phyloP scores from a whole-genome alignment of 2,113 vertebrate genomes.

The Phocoena phocoena region DNA sequence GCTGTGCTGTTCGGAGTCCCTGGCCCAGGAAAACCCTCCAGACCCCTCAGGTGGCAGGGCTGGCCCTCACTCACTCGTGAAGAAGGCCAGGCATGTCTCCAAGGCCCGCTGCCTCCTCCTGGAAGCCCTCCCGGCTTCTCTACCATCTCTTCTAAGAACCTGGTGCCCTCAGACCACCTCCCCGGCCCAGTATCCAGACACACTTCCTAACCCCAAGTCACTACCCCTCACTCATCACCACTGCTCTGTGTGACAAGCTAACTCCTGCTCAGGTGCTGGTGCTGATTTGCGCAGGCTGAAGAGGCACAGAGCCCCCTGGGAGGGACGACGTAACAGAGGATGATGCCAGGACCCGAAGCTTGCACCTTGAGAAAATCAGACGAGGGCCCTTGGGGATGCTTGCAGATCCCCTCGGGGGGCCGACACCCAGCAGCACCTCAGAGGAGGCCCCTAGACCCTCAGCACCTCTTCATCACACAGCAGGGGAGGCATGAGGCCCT shows the following conservation, averaged over 20 bases:
- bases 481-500: rapidly evolving
- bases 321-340: rapidly evolving
- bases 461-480: neutral
- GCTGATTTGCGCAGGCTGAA: rapidly evolving
- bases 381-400: rapidly evolving
- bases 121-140: rapidly evolving
- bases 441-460: neutral
- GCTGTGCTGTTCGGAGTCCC: neutral
- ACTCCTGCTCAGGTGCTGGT: rapidly evolving
- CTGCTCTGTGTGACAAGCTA: neutral
- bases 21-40: neutral
- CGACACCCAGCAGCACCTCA: rapidly evolving
- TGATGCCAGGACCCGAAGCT: too few species aligned
- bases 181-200: neutral
- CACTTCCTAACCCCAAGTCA: neutral
- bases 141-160: neutral
- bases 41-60: neutral
- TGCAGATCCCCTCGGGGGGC: neutral
- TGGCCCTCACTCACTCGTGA: neutral
- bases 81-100: neutral
- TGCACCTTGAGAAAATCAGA: neutral
- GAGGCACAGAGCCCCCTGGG: neutral
- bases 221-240: rapidly evolving
- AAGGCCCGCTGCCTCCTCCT: neutral
- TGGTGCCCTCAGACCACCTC: neutral